Percentiles rank a stretch among this genome's conserved stretches.
phyloP scores from a whole-genome alignment of 2,797 vertebrate genomes.

The Clarias fuscus region DNA sequence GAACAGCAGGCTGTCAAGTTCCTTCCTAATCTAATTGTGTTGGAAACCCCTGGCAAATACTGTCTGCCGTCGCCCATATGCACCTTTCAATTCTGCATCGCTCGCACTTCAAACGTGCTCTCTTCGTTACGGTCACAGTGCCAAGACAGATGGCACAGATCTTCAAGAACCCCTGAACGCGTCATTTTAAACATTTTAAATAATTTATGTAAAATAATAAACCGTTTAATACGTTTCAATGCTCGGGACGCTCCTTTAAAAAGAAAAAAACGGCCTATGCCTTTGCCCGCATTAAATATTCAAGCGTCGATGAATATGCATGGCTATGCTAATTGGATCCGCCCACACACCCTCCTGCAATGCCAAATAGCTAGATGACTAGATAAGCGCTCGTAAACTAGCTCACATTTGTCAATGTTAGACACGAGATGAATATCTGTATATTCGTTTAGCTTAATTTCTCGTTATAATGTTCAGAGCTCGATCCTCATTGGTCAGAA shows the following conservation, averaged over 20 bases:
- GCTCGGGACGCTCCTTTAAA: not conserved
- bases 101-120: slow-evolving; percentile 17
- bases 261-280: not conserved
- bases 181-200: slow-evolving; percentile 18
- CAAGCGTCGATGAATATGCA: not conserved
- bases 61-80: slow-evolving; percentile 45
- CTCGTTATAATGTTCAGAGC: not conserved
- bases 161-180: slow-evolving; percentile 24
- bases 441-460: not conserved
- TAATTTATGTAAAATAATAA: slow-evolving; percentile 20
- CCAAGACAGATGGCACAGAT: slow-evolving; percentile 35
- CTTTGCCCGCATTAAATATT: slow-evolving; percentile 19
- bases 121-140: slow-evolving; percentile 4
- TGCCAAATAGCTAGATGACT: slow-evolving; percentile 14
- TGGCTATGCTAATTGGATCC: slow-evolving; percentile 23
- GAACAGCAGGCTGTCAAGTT: slow-evolving; percentile 36
- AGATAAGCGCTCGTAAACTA: slow-evolving; percentile 23
- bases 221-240: slow-evolving; percentile 16
- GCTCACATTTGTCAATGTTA: slow-evolving; percentile 30
- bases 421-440: not conserved
- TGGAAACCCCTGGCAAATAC: slow-evolving; percentile 49
- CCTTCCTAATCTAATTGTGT: slow-evolving; percentile 49
- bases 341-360: slow-evolving; percentile 20
- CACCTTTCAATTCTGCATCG: slow-evolving; percentile 47
- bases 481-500: not conserved